These are phyloP conservation scores for Aporophyla lueneburgensis DNA, from an alignment of 2,888 invertebrate genomes.

Conservation along the genomic window DNA sequence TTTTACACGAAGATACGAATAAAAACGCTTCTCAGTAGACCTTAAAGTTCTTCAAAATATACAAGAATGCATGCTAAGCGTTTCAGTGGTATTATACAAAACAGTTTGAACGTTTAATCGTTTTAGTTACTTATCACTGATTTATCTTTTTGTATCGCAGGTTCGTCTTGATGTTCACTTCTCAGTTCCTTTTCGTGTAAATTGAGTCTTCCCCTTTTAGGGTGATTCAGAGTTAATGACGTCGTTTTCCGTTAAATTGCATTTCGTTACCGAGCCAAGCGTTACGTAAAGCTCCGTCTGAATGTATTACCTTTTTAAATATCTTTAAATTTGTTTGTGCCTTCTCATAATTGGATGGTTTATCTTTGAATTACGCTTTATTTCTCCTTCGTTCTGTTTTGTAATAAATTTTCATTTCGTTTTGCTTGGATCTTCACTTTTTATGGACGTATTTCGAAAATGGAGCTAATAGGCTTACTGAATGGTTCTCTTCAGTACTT, in stretches of 20 bases:
- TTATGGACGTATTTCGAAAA: conserved; percentile 28
- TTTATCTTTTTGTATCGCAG: not conserved
- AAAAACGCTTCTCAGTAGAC: too few relatives aligned
- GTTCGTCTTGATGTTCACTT: not conserved
- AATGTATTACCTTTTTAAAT: conserved; percentile 67
- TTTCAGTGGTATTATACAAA: not conserved
- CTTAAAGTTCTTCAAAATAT: too few relatives aligned
- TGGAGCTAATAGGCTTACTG: conserved; percentile 29
- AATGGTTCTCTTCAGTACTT: conserved; percentile 18
- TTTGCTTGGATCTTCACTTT: conserved; percentile 29
- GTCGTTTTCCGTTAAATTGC: conserved; percentile 74
- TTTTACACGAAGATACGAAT: not conserved
- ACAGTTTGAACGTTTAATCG: not conserved
- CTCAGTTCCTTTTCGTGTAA: conserved; percentile 54
- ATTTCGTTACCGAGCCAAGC: conserved; percentile 64
- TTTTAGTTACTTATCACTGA: not conserved
- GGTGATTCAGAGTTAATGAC: conserved; percentile 67
- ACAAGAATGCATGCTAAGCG: too few relatives aligned
- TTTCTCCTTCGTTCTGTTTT: conserved; percentile 45
- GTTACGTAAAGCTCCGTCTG: conserved; percentile 61
- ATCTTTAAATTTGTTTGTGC: conserved; percentile 60
- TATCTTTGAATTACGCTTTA: conserved; percentile 53
- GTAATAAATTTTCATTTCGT: conserved; percentile 50
- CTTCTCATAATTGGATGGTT: conserved; percentile 59
- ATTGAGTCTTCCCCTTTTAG: conserved; percentile 59